phyloP scores from a whole-genome alignment of 2,888 invertebrate genomes.

The Phlogophora meticulosa region DNA sequence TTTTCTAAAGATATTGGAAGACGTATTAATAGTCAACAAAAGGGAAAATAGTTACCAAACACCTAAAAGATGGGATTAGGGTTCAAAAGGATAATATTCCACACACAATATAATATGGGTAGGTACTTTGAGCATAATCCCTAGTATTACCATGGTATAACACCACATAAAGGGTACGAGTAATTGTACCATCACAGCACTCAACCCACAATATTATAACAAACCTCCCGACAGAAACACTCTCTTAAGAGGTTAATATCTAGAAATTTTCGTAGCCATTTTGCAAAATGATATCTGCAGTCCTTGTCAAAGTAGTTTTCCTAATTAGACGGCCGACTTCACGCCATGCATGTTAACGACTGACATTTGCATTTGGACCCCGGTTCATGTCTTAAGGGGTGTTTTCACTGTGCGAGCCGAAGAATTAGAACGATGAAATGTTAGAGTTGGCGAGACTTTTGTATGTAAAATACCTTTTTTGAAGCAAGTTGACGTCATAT shows the following conservation, averaged over 20 bases:
- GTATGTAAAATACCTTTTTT: too few relatives aligned
- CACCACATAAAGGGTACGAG: slow-evolving; percentile 32
- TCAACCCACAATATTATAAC: slow-evolving; percentile 30
- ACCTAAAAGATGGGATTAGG: background rate
- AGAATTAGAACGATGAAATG: background rate
- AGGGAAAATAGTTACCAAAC: background rate
- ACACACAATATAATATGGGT: background rate
- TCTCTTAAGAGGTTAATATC: slow-evolving; percentile 66
- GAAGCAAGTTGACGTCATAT: too few relatives aligned
- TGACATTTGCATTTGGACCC: slow-evolving; percentile 88
- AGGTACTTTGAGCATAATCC: slow-evolving; percentile 10
- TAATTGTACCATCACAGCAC: slow-evolving; percentile 36
- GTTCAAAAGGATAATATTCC: background rate
- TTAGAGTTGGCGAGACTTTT: background rate
- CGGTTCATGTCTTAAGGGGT: slow-evolving; percentile 64
- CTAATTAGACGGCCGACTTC: slow-evolving; percentile 89
- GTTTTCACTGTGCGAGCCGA: slow-evolving; percentile 51
- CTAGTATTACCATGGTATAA: slow-evolving; percentile 1
- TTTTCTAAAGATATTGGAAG: too few relatives aligned
- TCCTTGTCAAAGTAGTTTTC: slow-evolving; percentile 81
- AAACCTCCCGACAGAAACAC: slow-evolving; percentile 54
- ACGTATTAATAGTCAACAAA: background rate
- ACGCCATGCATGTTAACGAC: slow-evolving; percentile 90
- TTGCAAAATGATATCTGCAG: slow-evolving; percentile 79
- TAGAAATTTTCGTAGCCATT: slow-evolving; percentile 76